Evolutionary conservation across 2,797 vertebrate species (phyloP).

Genomic region (Notolabrus celidotus): DNA sequence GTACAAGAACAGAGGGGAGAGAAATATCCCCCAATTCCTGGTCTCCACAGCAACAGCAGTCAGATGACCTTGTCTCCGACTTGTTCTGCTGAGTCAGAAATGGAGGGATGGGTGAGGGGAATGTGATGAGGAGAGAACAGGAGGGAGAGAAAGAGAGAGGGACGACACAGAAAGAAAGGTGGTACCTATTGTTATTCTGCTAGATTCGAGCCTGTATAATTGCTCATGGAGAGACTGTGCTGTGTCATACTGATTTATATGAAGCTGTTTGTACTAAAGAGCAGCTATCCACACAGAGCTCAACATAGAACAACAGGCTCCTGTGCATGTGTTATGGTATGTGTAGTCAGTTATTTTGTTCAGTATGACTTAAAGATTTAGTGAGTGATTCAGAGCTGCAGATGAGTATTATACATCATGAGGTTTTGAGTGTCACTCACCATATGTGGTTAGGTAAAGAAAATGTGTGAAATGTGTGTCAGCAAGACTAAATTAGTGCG

Average conservation of each 20-base stretch:
- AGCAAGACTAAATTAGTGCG: constrained; percentile 36
- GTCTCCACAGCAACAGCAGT: constrained; percentile 84
- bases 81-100: constrained; percentile 87
- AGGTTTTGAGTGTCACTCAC: constrained; percentile 43
- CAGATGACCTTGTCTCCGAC: constrained; percentile 84
- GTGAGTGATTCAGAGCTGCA: constrained; percentile 63
- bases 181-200: constrained; percentile 32
- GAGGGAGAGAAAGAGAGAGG: constrained; percentile 27
- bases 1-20: constrained; percentile 55
- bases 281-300: neutral
- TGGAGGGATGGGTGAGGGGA: constrained; percentile 70
- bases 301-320: neutral
- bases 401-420: constrained; percentile 55
- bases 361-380: constrained; percentile 28
- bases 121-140: constrained; percentile 36
- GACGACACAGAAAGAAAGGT: constrained; percentile 39
- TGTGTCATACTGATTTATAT: constrained; percentile 53
- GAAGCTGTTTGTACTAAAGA: constrained; percentile 17
- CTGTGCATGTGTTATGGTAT: constrained; percentile 9
- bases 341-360: constrained; percentile 29
- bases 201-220: constrained; percentile 34
- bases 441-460: constrained; percentile 16
- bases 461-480: constrained; percentile 43
- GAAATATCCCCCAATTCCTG: constrained; percentile 67
- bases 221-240: constrained; percentile 22